Evolutionary conservation across 2,113 vertebrate species (phyloP).

Genomic region (Excalfactoria chinensis): DNA sequence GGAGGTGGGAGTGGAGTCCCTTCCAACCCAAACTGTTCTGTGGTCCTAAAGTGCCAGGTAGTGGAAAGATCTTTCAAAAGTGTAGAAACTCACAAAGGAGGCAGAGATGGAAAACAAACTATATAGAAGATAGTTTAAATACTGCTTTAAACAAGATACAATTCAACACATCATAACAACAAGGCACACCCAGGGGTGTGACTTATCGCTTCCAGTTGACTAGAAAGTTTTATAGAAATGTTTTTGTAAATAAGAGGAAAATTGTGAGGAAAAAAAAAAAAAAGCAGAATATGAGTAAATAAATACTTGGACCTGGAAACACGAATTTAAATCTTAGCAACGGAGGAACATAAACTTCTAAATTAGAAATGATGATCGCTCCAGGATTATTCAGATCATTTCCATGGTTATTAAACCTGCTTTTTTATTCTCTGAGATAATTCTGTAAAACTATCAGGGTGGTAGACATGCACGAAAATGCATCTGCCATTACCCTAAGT

Average conservation of each 20-base stretch:
- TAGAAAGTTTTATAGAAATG: not conserved
- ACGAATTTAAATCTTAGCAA: slow-evolving; percentile 11
- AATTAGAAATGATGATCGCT: slow-evolving; percentile 5
- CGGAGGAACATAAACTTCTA: slow-evolving; percentile 37
- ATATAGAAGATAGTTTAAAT: not conserved
- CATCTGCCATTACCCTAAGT: slow-evolving; percentile 69
- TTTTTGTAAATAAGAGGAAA: not conserved
- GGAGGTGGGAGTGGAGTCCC: not conserved
- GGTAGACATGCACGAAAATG: not conserved
- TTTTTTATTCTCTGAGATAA: slow-evolving; percentile 55
- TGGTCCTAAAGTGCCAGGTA: not conserved
- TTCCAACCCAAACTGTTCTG: not conserved
- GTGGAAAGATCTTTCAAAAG: not conserved
- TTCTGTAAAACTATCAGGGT: slow-evolving; percentile 55
- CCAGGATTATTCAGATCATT: slow-evolving; percentile 30
- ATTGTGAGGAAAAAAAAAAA: too few species aligned
- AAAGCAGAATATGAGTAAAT: not conserved
- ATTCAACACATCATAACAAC: slow-evolving; percentile 1
- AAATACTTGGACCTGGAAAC: not conserved
- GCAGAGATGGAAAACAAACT: not conserved
- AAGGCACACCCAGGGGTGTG: not conserved
- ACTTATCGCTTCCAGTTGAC: not conserved
- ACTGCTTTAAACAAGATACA: not conserved
- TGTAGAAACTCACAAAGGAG: not conserved
- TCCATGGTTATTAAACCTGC: slow-evolving; percentile 40